Conservation (phyloP, 2,797 vertebrate genomes). For the Halcyon chelicuti region DNA sequence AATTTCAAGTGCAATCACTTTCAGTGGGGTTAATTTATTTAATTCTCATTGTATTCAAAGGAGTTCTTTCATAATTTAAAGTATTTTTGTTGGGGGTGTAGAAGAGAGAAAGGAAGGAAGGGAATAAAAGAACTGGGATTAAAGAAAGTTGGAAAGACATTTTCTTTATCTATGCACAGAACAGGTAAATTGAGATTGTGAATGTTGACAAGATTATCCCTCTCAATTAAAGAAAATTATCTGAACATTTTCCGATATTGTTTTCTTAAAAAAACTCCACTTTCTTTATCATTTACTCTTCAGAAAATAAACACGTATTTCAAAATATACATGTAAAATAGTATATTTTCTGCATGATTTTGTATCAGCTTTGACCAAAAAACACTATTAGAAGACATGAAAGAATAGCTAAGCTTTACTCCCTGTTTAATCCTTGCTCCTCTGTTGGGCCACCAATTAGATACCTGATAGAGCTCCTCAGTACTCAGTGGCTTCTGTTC, state of each 20-base stretch:
- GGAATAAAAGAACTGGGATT: neutral
- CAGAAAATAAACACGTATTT: neutral
- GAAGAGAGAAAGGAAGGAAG: neutral
- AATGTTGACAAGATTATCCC: neutral
- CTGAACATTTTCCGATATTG: neutral
- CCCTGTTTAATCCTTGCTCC: neutral
- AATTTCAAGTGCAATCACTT: neutral
- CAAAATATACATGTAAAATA: neutral
- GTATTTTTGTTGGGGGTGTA: neutral
- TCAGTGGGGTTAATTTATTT: neutral
- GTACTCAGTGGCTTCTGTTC: neutral
- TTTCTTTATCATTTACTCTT: neutral
- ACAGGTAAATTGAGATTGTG: neutral
- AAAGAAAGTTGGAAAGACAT: neutral
- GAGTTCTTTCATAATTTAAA: neutral
- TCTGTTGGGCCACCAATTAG: neutral
- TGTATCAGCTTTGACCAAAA: neutral
- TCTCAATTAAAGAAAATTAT: neutral
- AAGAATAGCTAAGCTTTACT: neutral
- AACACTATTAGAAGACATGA: neutral
- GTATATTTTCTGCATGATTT: neutral
- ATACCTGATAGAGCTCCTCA: neutral
- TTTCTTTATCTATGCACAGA: neutral
- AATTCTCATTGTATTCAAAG: neutral
- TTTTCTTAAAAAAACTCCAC: neutral